Conservation (phyloP, 2,113 vertebrate species). For the Oreochromis aureus region DNA sequence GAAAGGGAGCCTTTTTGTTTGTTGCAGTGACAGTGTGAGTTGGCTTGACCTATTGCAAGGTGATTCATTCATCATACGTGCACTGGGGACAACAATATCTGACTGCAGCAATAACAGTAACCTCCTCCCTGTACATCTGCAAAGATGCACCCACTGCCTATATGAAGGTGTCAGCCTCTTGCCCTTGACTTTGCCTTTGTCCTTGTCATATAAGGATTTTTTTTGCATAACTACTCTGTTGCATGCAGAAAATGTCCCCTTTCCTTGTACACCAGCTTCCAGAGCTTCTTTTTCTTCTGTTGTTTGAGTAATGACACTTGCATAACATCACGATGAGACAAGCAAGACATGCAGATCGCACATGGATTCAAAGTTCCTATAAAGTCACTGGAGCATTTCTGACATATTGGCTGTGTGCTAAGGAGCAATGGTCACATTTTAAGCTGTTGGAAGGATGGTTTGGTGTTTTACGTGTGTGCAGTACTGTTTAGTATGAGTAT, state of each 20-base stretch:
- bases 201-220: conserved; percentile 27
- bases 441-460: not conserved
- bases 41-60: conserved; percentile 59
- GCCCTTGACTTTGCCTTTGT: conserved; percentile 52
- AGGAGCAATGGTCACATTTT: not conserved
- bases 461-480: not conserved
- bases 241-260: conserved; percentile 12
- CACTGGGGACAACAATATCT: conserved; percentile 39
- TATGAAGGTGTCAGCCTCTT: conserved; percentile 35
- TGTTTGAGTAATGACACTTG: conserved; percentile 11
- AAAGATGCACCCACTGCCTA: not conserved
- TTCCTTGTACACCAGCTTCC: not conserved
- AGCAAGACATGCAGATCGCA: not conserved
- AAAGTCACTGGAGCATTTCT: not conserved
- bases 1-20: not conserved
- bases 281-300: not conserved
- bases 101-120: conserved; percentile 44
- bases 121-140: not conserved
- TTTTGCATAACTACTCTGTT: conserved; percentile 47
- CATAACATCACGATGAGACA: conserved; percentile 46
- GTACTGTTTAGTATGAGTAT: not conserved
- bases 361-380: conserved; percentile 6
- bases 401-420: not conserved
- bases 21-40: not conserved
- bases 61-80: conserved; percentile 62